These are phyloP conservation scores for Paragorgia papillata DNA, from an alignment of 92 coral and sea anemone genomes.

Conservation along the genomic window DNA sequence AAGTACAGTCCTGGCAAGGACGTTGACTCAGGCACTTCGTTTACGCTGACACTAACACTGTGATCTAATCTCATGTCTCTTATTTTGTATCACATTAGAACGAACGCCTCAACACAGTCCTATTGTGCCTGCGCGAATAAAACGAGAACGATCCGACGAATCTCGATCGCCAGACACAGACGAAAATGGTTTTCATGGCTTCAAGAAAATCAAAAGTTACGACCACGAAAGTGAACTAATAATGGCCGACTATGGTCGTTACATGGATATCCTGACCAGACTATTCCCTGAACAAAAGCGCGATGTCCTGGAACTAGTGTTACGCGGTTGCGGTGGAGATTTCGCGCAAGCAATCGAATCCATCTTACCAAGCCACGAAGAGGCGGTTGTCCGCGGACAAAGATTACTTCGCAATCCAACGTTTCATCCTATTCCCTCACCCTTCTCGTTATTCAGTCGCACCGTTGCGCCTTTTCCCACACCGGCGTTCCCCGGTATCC, in stretches of 20 bases:
- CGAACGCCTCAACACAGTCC: conserved; percentile 8
- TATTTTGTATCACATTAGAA: background rate
- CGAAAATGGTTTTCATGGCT: background rate
- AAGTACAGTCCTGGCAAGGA: background rate
- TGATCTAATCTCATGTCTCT: background rate
- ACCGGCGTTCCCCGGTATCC: conserved; percentile 33
- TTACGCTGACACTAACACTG: background rate
- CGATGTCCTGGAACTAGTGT: conserved; percentile 82
- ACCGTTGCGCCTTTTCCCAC: conserved; percentile 18
- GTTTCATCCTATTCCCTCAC: conserved; percentile 28
- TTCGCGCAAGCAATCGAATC: conserved; percentile 93
- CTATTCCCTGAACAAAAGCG: conserved; percentile 92
- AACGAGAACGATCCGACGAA: conserved; percentile 10
- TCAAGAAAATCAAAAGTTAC: conserved; percentile 38
- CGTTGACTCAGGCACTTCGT: no score
- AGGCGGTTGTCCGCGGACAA: conserved; percentile 78
- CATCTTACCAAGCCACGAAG: conserved; percentile 94
- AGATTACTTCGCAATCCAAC: background rate
- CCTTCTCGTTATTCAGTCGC: conserved; percentile 11
- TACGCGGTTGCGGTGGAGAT: conserved; percentile 96
- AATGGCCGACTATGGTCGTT: conserved; percentile 67
- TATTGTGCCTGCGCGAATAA: background rate
- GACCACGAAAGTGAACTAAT: conserved; percentile 49
- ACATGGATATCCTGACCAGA: conserved; percentile 78
- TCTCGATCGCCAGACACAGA: background rate